Evolutionary conservation across 2,888 invertebrate genomes (phyloP), one percentile per base, ranked within the genome.

Genomic region (Phengaris alcon): DNA sequence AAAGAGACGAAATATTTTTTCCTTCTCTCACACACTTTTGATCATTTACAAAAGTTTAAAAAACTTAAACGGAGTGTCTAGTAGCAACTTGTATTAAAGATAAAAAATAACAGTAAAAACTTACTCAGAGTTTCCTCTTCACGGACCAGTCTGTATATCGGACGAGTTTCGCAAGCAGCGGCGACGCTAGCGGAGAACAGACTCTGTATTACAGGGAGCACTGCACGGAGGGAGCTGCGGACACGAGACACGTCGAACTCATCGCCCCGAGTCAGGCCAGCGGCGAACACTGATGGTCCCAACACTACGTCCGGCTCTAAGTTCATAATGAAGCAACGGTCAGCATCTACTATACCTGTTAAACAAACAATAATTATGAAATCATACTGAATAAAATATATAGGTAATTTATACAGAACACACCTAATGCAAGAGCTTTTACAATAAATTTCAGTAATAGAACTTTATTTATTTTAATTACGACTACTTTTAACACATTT

Each of bases 261-360:
- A 15, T 97, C 95, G 93, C 98, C 98, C 81, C 95, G 95, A 86
- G 97, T 94, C 82, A 96, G 96, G 80, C 94, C 95, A 73, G 84
- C 57, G 80, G 87, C 80, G 77, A 91, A 83, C 80, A 82, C 77
- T 57, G 81, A 83, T 5, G 99, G 99, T 64, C 96, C 96, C 83
- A 97, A 90, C 78, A 98, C 96, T 76, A 95, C 91, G 54, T 94
- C 94, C 52, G 96, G 95, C 90, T 98, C 97, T 84, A 99, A 91
- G 0, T 97, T 96, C 97, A 98, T 97, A 22, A 98, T 95, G 91
- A 98, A 99, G 93, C 99, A 99, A 51, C 97, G 95, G 77, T 95
- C 95, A 15, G 94, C 90, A 89, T 98, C 98, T 77, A 97, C 95
- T 78, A 98, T 98, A 44, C 95, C 97, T 87, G 95, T 8, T 13